These are phyloP conservation scores for Leptothorax acervorum DNA, from an alignment of 2,888 invertebrate species.

Conservation along the genomic window DNA sequence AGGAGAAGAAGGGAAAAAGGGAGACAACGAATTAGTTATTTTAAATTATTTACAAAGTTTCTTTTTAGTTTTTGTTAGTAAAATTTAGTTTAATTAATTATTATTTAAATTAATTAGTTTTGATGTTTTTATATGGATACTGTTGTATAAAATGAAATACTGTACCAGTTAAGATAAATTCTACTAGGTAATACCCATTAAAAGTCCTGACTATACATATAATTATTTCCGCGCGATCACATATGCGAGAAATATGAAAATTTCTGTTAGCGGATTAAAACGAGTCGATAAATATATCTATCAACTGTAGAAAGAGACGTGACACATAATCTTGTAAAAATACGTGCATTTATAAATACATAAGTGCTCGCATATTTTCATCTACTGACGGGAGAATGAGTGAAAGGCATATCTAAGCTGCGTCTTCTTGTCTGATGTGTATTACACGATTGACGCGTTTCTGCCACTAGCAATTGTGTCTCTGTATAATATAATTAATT, in stretches of 20 bases:
- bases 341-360: not conserved
- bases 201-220: not conserved
- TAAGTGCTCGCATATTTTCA: not conserved
- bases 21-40: not conserved
- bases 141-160: not conserved
- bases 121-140: not conserved
- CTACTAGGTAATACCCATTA: not conserved
- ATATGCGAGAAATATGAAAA: slow-evolving; percentile 4
- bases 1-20: too few relatives aligned
- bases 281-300: not conserved
- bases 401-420: slow-evolving; percentile 19
- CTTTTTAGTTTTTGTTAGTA: not conserved
- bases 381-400: slow-evolving; percentile 9
- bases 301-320: not conserved
- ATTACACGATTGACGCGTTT: not conserved
- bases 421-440: not conserved
- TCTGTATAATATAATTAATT: not conserved
- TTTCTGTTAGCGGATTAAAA: not conserved
- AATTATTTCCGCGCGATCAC: slow-evolving; percentile 5
- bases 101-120: too few relatives aligned
- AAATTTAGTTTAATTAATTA: not conserved
- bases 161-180: not conserved
- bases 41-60: not conserved
- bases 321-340: not conserved
- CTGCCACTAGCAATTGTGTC: slow-evolving; percentile 11